phyloP scores from a whole-genome alignment of 2,797 vertebrate species.

The Tachyglossus aculeatus region DNA sequence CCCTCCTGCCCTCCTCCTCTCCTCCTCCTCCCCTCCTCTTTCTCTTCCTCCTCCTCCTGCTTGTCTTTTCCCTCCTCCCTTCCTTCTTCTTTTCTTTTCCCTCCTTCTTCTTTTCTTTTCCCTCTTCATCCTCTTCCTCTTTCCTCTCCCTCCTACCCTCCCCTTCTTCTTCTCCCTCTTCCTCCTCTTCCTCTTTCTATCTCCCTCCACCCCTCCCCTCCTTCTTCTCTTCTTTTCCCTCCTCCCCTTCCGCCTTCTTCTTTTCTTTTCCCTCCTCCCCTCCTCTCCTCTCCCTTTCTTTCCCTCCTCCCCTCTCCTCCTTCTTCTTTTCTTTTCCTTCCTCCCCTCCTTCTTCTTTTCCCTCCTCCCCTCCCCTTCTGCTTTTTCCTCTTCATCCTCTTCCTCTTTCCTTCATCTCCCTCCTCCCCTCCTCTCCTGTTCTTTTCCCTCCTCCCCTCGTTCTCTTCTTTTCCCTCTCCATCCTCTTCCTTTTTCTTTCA shows the following conservation, averaged over 20 bases:
- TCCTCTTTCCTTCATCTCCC: fast-evolving
- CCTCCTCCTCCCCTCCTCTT: background rate
- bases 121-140: too few species aligned
- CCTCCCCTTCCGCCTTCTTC: background rate
- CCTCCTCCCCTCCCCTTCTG: too few species aligned
- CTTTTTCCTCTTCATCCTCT: background rate
- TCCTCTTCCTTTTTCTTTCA: too few species aligned
- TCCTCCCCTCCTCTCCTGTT: background rate
- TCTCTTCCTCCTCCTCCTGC: background rate
- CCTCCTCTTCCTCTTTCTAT: background rate
- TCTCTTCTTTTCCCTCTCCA: background rate
- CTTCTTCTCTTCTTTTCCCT: background rate
- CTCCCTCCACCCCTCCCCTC: background rate
- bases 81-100: too few species aligned
- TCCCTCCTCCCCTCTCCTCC: background rate
- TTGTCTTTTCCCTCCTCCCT: too few species aligned
- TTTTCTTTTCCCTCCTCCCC: too few species aligned
- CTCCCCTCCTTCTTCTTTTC: background rate
- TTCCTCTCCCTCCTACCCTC: too few species aligned
- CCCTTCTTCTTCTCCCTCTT: too few species aligned
- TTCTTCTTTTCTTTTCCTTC: too few species aligned
- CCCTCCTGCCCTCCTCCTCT: too few species aligned
- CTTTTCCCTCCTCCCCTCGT: constrained; percentile 1
- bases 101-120: too few species aligned
- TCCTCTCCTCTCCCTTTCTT: background rate